These are phyloP conservation scores for Zoanthus gigantus DNA, from an alignment of 92 coral and sea anemone genomes.

Conservation along the genomic window DNA sequence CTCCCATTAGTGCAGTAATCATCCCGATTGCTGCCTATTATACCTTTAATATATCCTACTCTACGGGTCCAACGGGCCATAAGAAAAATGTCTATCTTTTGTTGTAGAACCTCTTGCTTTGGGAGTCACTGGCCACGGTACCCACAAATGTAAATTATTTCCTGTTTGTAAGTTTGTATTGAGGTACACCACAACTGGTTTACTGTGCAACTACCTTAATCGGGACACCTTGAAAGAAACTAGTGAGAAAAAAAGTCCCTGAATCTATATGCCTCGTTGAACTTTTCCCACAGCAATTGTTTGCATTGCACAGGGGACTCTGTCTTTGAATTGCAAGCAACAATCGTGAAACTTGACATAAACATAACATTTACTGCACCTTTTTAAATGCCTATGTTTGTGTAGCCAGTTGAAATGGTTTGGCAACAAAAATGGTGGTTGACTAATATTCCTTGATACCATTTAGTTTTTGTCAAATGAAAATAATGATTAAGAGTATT, in stretches of 20 bases:
- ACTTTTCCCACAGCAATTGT: background rate
- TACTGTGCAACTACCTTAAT: constrained; percentile 1
- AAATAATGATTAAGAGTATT: no score
- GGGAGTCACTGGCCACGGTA: background rate
- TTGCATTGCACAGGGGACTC: background rate
- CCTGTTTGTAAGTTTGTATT: background rate
- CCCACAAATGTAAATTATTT: background rate
- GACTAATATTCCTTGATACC: background rate
- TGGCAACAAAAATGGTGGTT: background rate
- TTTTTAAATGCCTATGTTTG: background rate
- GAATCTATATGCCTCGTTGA: background rate
- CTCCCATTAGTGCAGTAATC: background rate
- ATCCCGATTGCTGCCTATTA: constrained; percentile 12
- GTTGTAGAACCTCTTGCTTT: background rate
- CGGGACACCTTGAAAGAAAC: constrained; percentile 1
- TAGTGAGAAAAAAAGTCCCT: background rate
- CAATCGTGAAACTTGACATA: constrained; percentile 2
- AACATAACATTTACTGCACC: background rate
- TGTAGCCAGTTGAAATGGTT: constrained; percentile 1
- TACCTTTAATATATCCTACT: background rate
- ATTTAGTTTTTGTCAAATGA: background rate
- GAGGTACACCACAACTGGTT: background rate
- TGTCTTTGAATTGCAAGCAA: constrained; percentile 1
- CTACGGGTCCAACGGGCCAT: constrained; percentile 6
- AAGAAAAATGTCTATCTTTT: constrained; percentile 1